Percentiles rank a stretch among this genome's conserved stretches.
Conservation (phyloP, 1,140 invertebrate species). For the Conus betulinus region DNA sequence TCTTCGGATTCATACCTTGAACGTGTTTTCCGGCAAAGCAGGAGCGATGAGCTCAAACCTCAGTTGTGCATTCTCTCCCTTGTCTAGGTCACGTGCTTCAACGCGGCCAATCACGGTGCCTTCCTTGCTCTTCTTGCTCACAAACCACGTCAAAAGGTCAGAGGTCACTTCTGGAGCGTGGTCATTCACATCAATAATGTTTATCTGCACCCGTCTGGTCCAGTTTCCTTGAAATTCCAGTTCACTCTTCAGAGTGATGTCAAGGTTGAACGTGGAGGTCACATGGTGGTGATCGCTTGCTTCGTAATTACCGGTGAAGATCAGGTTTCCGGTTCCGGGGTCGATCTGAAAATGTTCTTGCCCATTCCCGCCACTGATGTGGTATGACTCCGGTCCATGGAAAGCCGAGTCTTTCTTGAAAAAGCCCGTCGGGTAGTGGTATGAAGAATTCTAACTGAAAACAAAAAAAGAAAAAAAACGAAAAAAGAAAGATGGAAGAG, state of each 20-base stretch:
- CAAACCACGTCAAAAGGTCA: constrained; percentile 14
- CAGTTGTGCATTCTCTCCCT: not conserved
- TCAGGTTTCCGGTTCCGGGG: not conserved
- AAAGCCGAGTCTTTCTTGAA: not conserved
- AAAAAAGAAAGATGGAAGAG: not conserved
- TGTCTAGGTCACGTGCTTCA: constrained; percentile 23
- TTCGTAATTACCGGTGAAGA: constrained; percentile 3
- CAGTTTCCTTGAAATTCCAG: not conserved
- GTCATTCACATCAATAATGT: constrained; percentile 15
- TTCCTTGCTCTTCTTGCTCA: not conserved
- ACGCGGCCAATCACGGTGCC: constrained; percentile 12
- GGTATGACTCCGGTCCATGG: not conserved
- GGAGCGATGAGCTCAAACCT: not conserved
- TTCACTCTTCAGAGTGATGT: not conserved
- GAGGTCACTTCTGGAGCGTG: constrained; percentile 24
- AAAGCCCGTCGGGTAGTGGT: not conserved
- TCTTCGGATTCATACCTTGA: not conserved
- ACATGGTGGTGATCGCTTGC: not conserved
- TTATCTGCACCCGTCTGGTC: not conserved
- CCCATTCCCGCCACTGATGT: not conserved
- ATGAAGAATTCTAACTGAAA: not conserved
- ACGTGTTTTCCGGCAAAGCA: not conserved
- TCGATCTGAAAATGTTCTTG: not conserved
- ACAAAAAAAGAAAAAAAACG: not conserved
- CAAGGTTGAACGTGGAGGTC: not conserved